Base-by-base conservation (phyloP, 1,140 invertebrate genomes). In the Hyles vespertilio region DNA sequence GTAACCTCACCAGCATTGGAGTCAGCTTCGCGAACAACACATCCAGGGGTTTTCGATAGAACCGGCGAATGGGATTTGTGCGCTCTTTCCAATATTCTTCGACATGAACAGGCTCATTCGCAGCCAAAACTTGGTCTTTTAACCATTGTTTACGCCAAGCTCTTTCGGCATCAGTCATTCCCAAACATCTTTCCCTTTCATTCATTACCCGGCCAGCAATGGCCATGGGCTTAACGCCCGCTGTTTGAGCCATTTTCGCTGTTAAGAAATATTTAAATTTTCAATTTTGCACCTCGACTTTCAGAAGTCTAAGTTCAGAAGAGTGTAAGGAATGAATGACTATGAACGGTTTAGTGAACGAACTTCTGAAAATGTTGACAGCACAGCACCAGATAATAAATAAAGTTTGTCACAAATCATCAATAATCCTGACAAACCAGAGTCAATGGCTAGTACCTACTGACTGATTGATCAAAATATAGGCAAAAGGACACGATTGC, bases 101-200 rank as follows among this genome's bases (percentile, higher is more conserved):
- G 0, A 94, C 91, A 61, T 90, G 72, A 40, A 91, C 77, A 0
- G 96, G 95, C 74, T 97, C 96, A 54, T 94, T 92, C 10, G 91
- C 90, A 51, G 92, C 83, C 43, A 98, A 89, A 65, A 92, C 74
- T 90, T 96, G 95, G 89, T 96, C 96, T 79, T 96, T 93, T 1
- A 97, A 66, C 93, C 93, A 98, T 78, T 96, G 92, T 66, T 93
- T 93, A 59, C 96, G 91, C 92, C 94, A 97, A 49, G 92, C 92
- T 67, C 96, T 91, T 89, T 97, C 96, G n/a, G 92, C 93, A 76
- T 94, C 89, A 5, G 93, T 93, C 95, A 97, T 97, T 57, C 95
- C 95, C 51, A 93, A 72, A 32, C 95, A 89, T 78, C 96, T 91
- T 87, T 97, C 94, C 62, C 95, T 90, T 89, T 96, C 94, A 0